Evolutionary conservation across 2,797 vertebrate species (phyloP), one percentile per base, ranked within the genome.

Genomic region (Bovichtus variegatus): DNA sequence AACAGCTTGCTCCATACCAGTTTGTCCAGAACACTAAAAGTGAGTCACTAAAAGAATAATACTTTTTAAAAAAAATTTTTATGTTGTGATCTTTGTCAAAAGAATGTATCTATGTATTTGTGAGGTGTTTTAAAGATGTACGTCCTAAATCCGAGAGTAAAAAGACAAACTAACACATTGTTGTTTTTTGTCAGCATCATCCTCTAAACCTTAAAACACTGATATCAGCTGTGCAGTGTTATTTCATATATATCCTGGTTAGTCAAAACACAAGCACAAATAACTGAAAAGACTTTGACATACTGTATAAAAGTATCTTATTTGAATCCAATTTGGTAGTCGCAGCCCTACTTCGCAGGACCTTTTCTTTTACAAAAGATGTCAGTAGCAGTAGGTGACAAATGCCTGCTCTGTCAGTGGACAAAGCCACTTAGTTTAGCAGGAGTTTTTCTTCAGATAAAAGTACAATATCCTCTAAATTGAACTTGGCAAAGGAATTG

Each of bases 381-480:
- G 44, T 53, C 41, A 2, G 46, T 25, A 71, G 2, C 51, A 54
- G 58, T 6, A 50, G 55, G 1, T 59, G 68, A 43, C 36, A 81
- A n/a, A 40, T 44, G 21, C 5, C 25, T 36, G 21, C 23, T 67
- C 9, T 57, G 41, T 40, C n/a, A 41, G 19, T 23, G 34, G 6
- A 11, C 18, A 3, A 0, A 60, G 67, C 19, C 36, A 9, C 46
- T 27, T 51, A 31, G 3, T 2, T 16, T 10, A 19, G 53, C 53
- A 34, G 19, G 29, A 16, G 6, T n/a, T 34, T 6, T 4, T 11
- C 9, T 60, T 27, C 49, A 51, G 9, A 51, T 11, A 19, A 50
- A 49, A 6, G 29, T 13, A 18, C 15, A 23, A 25, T 25, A 4
- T 23, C 8, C 8, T 8, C 51, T 15, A 31, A 10, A 54, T 5